Base-by-base conservation (phyloP, 2,797 vertebrate genomes). In the Pyrocephalus nanus region DNA sequence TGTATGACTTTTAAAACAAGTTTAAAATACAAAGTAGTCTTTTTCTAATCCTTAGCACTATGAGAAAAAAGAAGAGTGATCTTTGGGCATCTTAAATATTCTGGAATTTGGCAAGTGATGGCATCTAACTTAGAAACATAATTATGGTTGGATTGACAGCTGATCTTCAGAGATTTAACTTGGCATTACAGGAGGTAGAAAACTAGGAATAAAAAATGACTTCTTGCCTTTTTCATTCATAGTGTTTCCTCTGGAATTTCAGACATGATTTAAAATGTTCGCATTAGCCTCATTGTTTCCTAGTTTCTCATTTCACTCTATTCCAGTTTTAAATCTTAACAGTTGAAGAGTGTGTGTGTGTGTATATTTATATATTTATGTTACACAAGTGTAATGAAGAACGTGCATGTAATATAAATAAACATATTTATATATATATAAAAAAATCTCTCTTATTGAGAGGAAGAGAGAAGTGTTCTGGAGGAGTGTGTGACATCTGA, bases 261-360 rank as follows among this genome's bases (percentile, higher is more conserved):
- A 1, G 48, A 50, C 2, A 4, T 71, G 43, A 83, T 74, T 47
- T 80, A n/a, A 64, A 88, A 51, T 51, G 26, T 71, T 69, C 4
- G 2, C 38, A 21, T 82, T n/a, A 55, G 13, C 8, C 21, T 62
- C 20, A 57, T 48, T 74, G 42, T 70, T 85, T 85, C 80, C 42
- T 20, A 57, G 15, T 74, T 96, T 90, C 45, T 89, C 6, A 8
- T 92, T 83, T 91, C 30, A 47, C 50, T 43, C 7, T 45, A 11
- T 85, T 86, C 12, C 34, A 70, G 8, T 67, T 96, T 89, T 77
- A 72, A 91, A 70, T 38, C 11, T n/a, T 32, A 70, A 77, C 22
- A 75, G 30, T 8, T 67, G 51, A 82, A 78, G 10, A 22, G 5
- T 15, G 0, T 69, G 6, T 25, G 9, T 25, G 4, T 12, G 0